Base-by-base conservation (phyloP, 1,140 invertebrate genomes). In the Papilio machaon region DNA sequence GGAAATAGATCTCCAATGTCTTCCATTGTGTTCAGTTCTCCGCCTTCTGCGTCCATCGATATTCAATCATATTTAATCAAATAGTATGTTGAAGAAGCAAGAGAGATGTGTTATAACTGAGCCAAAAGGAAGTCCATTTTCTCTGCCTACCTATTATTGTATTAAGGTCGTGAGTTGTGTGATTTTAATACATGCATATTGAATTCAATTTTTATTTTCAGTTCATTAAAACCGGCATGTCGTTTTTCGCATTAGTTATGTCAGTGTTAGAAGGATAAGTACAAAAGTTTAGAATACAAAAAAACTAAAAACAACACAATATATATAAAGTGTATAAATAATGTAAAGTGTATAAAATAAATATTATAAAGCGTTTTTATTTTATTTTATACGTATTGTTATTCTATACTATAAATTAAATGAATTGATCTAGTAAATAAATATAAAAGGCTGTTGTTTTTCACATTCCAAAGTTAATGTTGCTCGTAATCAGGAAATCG, bases 161-260 rank as follows among this genome's bases (percentile, higher is more conserved):
- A 8, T 58, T 58, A 58, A n/a, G 38, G 38, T 43, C 7, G 4
- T 0, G 38, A 2, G 15, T 58, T n/a, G 17, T 13, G 10, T 49
- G 47, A 11, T 11, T 49, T 49, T 10, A 49, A 13, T 49, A 10
- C 58, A 58, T 78, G 67, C 46, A 73, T 73, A 75, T 70, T 76
- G 70, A 67, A 74, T n/a, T 43, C 1, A 23, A 73, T 9, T 79
- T 19, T 83, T 80, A 67, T 78, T 83, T 92, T 83, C 92, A 94
- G 92, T 94, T 94, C 38, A 88, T 94, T 11, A 90, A 85, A 75
- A 93, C 90, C 0, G 91, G 90, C 6, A 91, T 91, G 90, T 94
- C 92, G 0, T 94, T 94, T 78, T 94, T 94, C 81, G 93, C 92
- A 10, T 82, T 94, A 13, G 84, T 93, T 15, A 94, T 94, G 92